These are phyloP conservation scores for Aphaenogaster ashmeadi DNA, from an alignment of 1,140 invertebrate species.

Conservation along the genomic window DNA sequence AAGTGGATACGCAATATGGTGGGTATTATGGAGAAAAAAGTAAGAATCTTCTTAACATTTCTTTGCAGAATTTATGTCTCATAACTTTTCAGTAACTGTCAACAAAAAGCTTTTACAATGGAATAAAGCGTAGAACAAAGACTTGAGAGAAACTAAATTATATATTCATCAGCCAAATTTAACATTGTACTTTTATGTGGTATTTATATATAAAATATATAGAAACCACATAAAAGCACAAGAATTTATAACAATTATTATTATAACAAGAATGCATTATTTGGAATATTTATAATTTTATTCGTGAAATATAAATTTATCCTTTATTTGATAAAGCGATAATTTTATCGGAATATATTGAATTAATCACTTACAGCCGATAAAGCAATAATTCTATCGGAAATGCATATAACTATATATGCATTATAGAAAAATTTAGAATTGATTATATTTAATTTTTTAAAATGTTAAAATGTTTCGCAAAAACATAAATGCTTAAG, in stretches of 20 bases:
- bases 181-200: neutral
- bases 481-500: neutral
- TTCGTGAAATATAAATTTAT: slow-evolving; percentile 8
- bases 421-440: neutral
- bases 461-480: neutral
- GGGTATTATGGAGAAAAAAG: neutral
- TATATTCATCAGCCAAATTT: neutral
- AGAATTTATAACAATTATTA: neutral
- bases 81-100: neutral
- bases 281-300: neutral
- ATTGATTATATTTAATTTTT: neutral
- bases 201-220: neutral
- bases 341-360: neutral
- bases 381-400: neutral
- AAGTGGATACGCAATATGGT: slow-evolving; percentile 92
- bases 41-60: slow-evolving; percentile 45
- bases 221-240: neutral
- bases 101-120: neutral
- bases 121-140: neutral
- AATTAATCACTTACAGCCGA: neutral
- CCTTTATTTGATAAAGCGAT: slow-evolving; percentile 2
- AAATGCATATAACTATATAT: neutral
- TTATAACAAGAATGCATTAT: slow-evolving; percentile 7
- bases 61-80: neutral
- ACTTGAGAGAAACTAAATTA: neutral